These are phyloP conservation scores for Galbula dea DNA, from an alignment of 2,113 vertebrate genomes.

Conservation along the genomic window DNA sequence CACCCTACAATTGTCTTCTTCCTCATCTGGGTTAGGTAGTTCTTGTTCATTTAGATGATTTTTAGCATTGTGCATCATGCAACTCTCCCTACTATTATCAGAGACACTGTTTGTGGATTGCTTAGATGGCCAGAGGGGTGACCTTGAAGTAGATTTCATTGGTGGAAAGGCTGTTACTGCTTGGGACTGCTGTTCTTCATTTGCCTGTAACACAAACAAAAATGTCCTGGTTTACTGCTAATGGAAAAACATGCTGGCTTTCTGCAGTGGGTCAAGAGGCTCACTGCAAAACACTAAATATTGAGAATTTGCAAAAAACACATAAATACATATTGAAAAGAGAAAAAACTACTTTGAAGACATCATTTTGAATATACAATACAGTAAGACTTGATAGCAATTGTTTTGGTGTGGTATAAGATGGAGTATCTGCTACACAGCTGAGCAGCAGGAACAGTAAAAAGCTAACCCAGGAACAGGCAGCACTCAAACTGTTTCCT, in stretches of 20 bases:
- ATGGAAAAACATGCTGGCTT: neutral
- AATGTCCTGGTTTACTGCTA: neutral
- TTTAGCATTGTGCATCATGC: neutral
- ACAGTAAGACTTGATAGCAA: neutral
- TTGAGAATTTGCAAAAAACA: neutral
- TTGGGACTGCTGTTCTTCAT: neutral
- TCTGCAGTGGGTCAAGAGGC: neutral
- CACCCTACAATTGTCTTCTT: constrained; percentile 81
- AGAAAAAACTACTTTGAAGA: neutral
- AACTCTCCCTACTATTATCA: neutral
- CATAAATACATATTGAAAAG: neutral
- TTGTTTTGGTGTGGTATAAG: neutral
- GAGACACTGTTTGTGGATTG: neutral
- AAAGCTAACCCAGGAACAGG: neutral
- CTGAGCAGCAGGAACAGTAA: neutral
- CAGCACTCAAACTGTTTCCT: neutral
- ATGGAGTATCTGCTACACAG: neutral
- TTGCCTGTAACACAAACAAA: constrained; percentile 65
- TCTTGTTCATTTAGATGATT: neutral
- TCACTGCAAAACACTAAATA: neutral
- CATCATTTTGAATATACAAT: neutral
- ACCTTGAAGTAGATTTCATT: neutral
- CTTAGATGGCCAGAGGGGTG: constrained; percentile 36
- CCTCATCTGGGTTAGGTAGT: constrained; percentile 53
- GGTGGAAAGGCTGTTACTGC: neutral